Base-by-base conservation (phyloP, 2,113 vertebrate species). In the Sphyrna mokarran region DNA sequence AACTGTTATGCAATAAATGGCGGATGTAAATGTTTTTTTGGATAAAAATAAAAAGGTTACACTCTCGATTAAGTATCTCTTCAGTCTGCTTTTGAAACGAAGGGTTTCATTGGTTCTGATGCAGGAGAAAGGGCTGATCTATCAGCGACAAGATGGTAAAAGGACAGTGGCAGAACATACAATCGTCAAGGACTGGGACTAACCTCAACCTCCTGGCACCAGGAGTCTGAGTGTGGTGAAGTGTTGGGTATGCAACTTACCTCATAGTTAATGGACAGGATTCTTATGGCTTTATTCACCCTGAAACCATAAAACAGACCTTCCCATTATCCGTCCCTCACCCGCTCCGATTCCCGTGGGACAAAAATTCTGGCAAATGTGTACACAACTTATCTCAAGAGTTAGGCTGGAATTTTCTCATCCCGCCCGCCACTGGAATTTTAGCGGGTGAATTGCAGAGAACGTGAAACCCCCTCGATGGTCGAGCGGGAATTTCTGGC, bases 1-100 rank as follows among this genome's bases (percentile, higher is more conserved):
- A 96, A 97, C 69, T 95, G 94, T 95, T 54, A 72, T 76, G 94
- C 94, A 95, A 95, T 95, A 95, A 93, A 95, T 95, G 20, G 66
- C 69, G 69, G 94, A 95, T 95, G 94, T 95, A 95, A 95, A 76
- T 95, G 23, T 43, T 95, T 93, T 54, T 95, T 95, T 95, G 94
- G 68, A 95, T 76, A 95, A 95, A 61, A 95, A 95, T 95, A 95
- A 95, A 95, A 66, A 70, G 68, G 40, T 95, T 94, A 94, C 93
- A 48, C 94, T 95, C 69, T 48, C 94, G 48, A 13, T 48, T 72
- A 48, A 54, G 18, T 48, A 37, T 76, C 13, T 54, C 26, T 95
- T 76, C 40, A 48, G 72, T 72, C 94, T 14, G 48, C 8, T 95
- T 72, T 54, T 70, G 43, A 70, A 11, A 20, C 69, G 40, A 63